Evolutionary conservation across 37 sponge, comb jelly and placozoan genomes (phyloP), one percentile per base, ranked within the genome.

Genomic region (Corticium candelabrum): DNA sequence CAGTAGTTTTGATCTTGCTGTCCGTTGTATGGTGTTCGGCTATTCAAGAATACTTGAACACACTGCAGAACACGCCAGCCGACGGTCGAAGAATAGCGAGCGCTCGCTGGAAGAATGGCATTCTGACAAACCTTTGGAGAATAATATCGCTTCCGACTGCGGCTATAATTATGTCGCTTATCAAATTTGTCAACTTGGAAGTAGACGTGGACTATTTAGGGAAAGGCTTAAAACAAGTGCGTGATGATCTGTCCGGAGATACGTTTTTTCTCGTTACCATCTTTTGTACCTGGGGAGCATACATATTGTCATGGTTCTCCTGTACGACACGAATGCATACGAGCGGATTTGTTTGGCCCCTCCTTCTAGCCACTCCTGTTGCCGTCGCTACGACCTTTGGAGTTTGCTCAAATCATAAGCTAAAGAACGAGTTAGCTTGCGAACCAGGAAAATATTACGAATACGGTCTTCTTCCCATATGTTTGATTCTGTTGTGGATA

Each of bases 1-100:
- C 62, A 11, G 62, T 41, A 7, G 32, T 62, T 11, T 70, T 68
- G 39, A 1, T 80, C 73, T 31, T 68, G 31, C 80, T 80, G 68
- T 80, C 80, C 36, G 27, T 80, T 1, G 37, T 80, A 36, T 80
- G 80, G 80, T 80, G 68, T 34, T 32, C 43, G 37, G 40, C 71
- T 1, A 37, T 80, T 7, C 71, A 72, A 70, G 68, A 71, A 75
- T 50, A 50, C 21, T 21, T 50, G 15, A 50, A 50, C 62, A 50
- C 62, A 11, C 62, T n/a, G n/a, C n/a, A n/a, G n/a, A n/a, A n/a
- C n/a, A n/a, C 62, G 21, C 15, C 62, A 11, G 21, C 11, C 15
- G 15, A 50, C 21, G 62, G 21, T 21, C 62, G 62, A 21, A 11
- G 11, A 50, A 21, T 50, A 27, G 21, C 62, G 21, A 50, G 62